These are phyloP conservation scores for Seira musarum DNA, from an alignment of 2,888 invertebrate genomes.

Conservation along the genomic window DNA sequence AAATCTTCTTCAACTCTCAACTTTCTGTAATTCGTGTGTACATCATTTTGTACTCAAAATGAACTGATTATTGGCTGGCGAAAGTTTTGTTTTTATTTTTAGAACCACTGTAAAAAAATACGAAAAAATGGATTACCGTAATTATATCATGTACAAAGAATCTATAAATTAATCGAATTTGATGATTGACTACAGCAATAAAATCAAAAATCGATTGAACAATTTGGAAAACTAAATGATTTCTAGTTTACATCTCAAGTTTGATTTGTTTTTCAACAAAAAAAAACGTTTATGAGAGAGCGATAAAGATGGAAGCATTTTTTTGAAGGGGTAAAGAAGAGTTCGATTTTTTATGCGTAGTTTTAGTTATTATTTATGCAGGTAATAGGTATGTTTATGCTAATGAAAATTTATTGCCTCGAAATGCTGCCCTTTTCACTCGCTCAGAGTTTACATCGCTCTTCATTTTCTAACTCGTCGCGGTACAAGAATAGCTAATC, in stretches of 20 bases:
- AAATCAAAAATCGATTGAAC: not conserved
- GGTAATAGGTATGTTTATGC: not conserved
- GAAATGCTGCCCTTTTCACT: slow-evolving; percentile 10
- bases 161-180: not conserved
- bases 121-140: not conserved
- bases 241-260: not conserved
- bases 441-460: not conserved
- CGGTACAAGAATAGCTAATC: slow-evolving; percentile 4
- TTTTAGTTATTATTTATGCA: too few species aligned
- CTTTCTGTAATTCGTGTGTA: slow-evolving; percentile 5
- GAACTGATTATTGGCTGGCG: not conserved
- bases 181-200: slow-evolving; percentile 7
- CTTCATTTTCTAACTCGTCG: not conserved
- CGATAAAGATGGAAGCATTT: too few species aligned
- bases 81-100: slow-evolving; percentile 9
- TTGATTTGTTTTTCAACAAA: not conserved
- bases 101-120: not conserved
- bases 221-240: slow-evolving; percentile 2
- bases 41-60: slow-evolving; percentile 13
- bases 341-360: too few species aligned
- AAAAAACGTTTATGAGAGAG: not conserved
- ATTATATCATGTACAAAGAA: not conserved
- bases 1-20: not conserved
- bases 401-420: slow-evolving; percentile 55
- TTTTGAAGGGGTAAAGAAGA: too few species aligned